Percentiles rank a stretch among this genome's conserved stretches.
These are phyloP conservation scores for Anas platyrhynchos DNA, from an alignment of 2,113 vertebrate genomes.

Conservation along the genomic window DNA sequence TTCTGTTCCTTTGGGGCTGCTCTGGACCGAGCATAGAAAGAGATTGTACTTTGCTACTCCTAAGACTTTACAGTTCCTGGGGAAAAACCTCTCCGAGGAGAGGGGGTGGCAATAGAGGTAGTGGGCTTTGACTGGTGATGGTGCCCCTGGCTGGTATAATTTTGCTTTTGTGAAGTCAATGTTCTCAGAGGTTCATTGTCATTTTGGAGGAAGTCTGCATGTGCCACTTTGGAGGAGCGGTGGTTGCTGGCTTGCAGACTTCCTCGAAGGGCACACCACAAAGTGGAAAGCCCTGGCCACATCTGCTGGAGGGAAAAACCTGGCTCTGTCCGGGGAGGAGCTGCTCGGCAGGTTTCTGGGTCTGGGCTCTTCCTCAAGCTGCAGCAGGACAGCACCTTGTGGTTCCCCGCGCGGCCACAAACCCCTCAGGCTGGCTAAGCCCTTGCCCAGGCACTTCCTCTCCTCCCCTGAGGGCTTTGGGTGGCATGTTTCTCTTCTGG, in stretches of 20 bases:
- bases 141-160: neutral
- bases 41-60: neutral
- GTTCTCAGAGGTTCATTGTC: neutral
- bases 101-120: neutral
- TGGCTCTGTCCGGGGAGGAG: accelerated
- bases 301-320: neutral
- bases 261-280: neutral
- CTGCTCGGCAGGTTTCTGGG: neutral
- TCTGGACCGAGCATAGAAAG: neutral
- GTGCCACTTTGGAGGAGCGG: neutral
- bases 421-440: neutral
- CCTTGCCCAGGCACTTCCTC: slow-evolving; percentile 12
- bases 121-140: neutral
- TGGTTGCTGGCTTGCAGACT: accelerated
- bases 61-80: neutral
- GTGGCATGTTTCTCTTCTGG: neutral
- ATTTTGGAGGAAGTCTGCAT: neutral
- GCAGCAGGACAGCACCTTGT: neutral
- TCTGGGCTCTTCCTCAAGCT: neutral
- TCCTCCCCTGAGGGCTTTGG: neutral
- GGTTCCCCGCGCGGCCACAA: neutral
- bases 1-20: neutral
- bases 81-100: neutral
- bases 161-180: neutral
- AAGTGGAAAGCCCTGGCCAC: neutral